These are phyloP conservation scores for Pelmatolapia mariae DNA, from an alignment of 2,113 vertebrate genomes.

Conservation along the genomic window DNA sequence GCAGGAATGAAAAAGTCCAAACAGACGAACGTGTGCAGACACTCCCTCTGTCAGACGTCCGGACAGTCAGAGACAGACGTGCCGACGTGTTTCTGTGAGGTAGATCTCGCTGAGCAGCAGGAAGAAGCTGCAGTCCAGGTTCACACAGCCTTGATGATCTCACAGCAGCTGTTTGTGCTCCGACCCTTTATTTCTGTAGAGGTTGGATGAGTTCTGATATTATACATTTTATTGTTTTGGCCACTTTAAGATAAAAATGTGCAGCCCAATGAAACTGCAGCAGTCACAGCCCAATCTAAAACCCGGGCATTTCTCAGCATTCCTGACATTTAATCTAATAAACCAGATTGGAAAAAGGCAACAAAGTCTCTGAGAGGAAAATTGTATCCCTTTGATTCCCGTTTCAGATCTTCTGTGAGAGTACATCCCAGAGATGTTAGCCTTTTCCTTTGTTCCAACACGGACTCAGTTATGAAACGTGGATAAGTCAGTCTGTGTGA, in stretches of 20 bases:
- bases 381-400: neutral
- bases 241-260: neutral
- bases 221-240: neutral
- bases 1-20: neutral
- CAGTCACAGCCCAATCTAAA: accelerated
- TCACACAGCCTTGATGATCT: neutral
- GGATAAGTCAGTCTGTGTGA: accelerated
- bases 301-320: neutral
- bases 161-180: accelerated
- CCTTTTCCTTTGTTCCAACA: neutral
- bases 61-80: neutral
- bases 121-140: neutral
- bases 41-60: accelerated
- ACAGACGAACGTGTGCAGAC: neutral
- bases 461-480: neutral
- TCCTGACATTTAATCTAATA: neutral
- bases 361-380: neutral
- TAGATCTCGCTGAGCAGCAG: neutral
- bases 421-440: neutral
- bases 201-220: neutral
- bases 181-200: neutral
- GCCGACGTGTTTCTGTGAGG: neutral
- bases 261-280: neutral
- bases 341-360: neutral
- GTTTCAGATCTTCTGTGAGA: neutral